These are phyloP conservation scores for Stenichneumon culpator DNA, from an alignment of 2,888 invertebrate genomes.

Conservation along the genomic window DNA sequence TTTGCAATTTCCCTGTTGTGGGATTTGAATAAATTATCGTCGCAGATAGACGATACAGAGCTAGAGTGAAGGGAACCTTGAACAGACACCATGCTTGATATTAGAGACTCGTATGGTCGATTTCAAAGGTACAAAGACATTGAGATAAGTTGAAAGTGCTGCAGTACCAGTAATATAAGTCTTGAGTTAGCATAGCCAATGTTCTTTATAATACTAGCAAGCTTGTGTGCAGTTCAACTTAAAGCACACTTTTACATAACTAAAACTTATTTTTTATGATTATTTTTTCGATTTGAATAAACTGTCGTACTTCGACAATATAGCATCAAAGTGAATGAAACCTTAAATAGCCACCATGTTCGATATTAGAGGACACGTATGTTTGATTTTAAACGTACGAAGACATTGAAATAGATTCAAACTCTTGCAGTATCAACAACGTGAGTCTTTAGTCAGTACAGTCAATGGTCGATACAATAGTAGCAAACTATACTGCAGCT, in stretches of 20 bases:
- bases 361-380: conserved; percentile 69
- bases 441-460: conserved; percentile 41
- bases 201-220: too few species aligned
- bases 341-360: conserved; percentile 81
- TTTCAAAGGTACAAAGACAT: conserved; percentile 76
- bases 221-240: too few species aligned
- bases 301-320: conserved; percentile 31
- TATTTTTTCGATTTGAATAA: conserved; percentile 60
- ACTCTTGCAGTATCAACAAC: not conserved
- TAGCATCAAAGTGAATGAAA: conserved; percentile 77
- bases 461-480: not conserved
- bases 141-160: conserved; percentile 18
- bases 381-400: conserved; percentile 80
- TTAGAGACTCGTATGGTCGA: conserved; percentile 77
- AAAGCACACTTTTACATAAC: too few species aligned
- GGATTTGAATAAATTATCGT: conserved; percentile 54
- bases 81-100: conserved; percentile 82
- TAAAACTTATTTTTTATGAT: conserved; percentile 66
- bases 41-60: conserved; percentile 71
- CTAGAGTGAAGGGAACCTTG: conserved; percentile 78
- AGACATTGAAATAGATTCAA: conserved; percentile 74
- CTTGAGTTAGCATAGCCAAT: too few species aligned
- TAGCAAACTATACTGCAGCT: not conserved
- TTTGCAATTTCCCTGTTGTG: conserved; percentile 69
- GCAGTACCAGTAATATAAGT: too few species aligned